phyloP scores from a whole-genome alignment of 2,113 vertebrate species.

The Notarius lentiginosus region DNA sequence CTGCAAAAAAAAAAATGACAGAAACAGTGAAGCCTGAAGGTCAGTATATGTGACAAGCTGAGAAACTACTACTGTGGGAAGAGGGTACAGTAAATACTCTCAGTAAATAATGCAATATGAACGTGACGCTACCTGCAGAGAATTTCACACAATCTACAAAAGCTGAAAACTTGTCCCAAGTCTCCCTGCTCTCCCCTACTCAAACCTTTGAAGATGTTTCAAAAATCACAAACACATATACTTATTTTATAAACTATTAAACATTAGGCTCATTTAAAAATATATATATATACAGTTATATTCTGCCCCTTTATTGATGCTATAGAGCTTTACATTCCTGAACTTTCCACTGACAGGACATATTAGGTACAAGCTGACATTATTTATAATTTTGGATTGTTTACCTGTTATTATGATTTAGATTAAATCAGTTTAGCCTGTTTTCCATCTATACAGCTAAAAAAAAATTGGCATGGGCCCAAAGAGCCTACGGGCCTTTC shows the following conservation, averaged over 20 bases:
- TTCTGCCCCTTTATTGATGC: background rate
- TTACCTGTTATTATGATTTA: background rate
- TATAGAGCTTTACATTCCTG: background rate
- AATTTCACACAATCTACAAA: too few relatives aligned
- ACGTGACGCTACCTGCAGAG: too few relatives aligned
- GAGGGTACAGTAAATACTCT: too few relatives aligned
- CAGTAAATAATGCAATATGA: too few relatives aligned
- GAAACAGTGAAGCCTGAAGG: too few relatives aligned
- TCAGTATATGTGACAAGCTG: too few relatives aligned
- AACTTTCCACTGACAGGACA: background rate
- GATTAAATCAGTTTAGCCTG: background rate
- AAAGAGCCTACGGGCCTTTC: too few relatives aligned
- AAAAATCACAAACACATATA: background rate
- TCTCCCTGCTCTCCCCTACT: background rate
- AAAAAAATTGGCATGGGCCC: too few relatives aligned
- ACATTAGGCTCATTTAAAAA: background rate
- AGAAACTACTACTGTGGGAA: too few relatives aligned
- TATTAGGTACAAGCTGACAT: background rate
- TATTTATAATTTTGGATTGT: background rate
- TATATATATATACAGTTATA: background rate
- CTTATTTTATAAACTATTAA: background rate
- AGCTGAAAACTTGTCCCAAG: too few relatives aligned
- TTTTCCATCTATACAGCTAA: too few relatives aligned
- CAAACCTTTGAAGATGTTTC: background rate
- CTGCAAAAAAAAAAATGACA: too few relatives aligned